phyloP scores from a whole-genome alignment of 2,113 vertebrate genomes.

The Alexandromys fortis region DNA sequence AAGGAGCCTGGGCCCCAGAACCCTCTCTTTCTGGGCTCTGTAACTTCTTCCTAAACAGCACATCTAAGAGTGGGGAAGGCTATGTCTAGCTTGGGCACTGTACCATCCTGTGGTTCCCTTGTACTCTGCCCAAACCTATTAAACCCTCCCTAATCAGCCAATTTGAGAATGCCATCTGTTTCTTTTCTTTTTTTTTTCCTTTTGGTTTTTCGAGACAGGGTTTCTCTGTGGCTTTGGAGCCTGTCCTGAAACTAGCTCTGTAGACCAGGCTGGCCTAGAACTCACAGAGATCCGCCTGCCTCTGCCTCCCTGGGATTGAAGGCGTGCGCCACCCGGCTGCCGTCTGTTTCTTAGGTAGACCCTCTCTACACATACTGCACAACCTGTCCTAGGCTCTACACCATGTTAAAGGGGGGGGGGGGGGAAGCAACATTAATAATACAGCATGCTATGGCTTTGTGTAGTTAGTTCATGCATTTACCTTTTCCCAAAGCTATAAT shows the following conservation, averaged over 20 bases:
- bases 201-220: no score
- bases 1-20: background rate
- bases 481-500: slow-evolving; percentile 72
- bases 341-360: slow-evolving; percentile 54
- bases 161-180: slow-evolving; percentile 55
- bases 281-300: no score
- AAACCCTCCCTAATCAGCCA: slow-evolving; percentile 48
- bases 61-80: background rate
- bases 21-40: slow-evolving; percentile 10
- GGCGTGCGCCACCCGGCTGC: background rate
- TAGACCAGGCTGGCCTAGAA: no score
- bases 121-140: background rate
- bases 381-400: slow-evolving; percentile 20
- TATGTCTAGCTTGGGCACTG: background rate
- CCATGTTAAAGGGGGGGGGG: background rate
- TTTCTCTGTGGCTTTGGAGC: no score
- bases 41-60: slow-evolving; percentile 31
- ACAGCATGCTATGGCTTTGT: background rate
- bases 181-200: background rate
- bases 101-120: background rate
- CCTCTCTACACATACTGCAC: slow-evolving; percentile 44
- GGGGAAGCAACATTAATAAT: slow-evolving; percentile 43
- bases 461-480: slow-evolving; percentile 50
- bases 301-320: no score
- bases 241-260: no score